Percentiles rank a stretch among this genome's conserved stretches.
These are phyloP conservation scores for Catalaphyllia jardinei DNA, from an alignment of 64 coral and sea anemone species.

Conservation along the genomic window DNA sequence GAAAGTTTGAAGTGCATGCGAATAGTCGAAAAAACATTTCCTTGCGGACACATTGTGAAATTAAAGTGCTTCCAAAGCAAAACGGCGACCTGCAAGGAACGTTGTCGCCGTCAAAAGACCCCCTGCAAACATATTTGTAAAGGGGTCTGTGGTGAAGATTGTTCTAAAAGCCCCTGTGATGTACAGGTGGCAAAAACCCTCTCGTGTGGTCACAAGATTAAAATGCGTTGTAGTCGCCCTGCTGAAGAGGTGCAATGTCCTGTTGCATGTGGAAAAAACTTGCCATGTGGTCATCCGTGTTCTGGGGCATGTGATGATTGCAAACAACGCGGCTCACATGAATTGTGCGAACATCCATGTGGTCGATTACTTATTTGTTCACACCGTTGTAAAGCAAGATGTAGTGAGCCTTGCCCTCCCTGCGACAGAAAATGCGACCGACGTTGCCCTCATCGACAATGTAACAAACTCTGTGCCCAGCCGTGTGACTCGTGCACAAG, in stretches of 20 bases:
- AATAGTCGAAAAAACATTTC: conserved; percentile 3
- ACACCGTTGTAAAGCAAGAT: conserved; percentile 58
- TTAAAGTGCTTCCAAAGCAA: conserved; percentile 4
- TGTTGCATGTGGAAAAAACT: neutral
- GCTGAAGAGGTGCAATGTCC: conserved; percentile 11
- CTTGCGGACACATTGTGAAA: conserved; percentile 41
- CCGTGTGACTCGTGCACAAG: conserved; percentile 40
- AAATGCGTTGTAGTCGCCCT: conserved; percentile 30
- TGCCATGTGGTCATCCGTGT: conserved; percentile 66
- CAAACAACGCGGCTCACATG: conserved; percentile 40
- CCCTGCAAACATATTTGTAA: conserved; percentile 23
- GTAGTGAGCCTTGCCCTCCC: conserved; percentile 61
- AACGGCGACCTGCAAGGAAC: conserved; percentile 16
- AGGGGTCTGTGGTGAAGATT: conserved; percentile 39
- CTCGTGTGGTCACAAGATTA: conserved; percentile 46
- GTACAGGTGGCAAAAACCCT: conserved; percentile 23
- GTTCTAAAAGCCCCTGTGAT: conserved; percentile 34
- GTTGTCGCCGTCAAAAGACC: neutral
- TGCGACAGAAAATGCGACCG: conserved; percentile 54
- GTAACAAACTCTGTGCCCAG: conserved; percentile 38
- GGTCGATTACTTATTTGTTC: conserved; percentile 49
- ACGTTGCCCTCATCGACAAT: conserved; percentile 51
- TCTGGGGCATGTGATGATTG: conserved; percentile 45
- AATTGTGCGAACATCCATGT: conserved; percentile 56
- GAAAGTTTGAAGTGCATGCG: neutral